Base-by-base conservation (phyloP, 2,888 invertebrate species). In the Mimachlamys varia region DNA sequence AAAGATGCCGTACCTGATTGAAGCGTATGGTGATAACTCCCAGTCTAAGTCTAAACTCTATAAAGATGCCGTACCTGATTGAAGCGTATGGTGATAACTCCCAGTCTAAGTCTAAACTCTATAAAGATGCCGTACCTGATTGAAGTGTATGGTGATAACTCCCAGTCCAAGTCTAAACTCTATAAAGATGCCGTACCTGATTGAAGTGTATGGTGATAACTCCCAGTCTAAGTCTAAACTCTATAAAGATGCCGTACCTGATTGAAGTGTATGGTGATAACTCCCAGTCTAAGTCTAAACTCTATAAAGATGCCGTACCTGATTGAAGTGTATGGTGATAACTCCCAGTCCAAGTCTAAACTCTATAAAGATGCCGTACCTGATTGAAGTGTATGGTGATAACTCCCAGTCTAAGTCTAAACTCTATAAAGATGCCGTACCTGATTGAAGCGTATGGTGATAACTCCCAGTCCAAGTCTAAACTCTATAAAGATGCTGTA, bases 341-440 rank as follows among this genome's bases (percentile, higher is more conserved):
- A 95, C 95, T 5, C 44, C 44, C 7, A n/a, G n/a, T n/a, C 15
- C 15, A 10, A 53, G 53, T 53, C 13, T 53, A 53, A 53, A 53
- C 5, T 19, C 15, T 13, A n/a, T n/a, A n/a, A 7, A 10, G 44
- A 49, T n/a, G 3, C 62, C 89, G 62, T 92, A 95, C 95, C 94
- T 95, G 95, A 90, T 95, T 94, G 92, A 95, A 95, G 49, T 93
- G 92, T 88, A 95, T 95, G 27, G 95, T 95, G 89, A 95, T 95
- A 88, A 95, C 95, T 5, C 44, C 44, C 7, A n/a, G n/a, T n/a
- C 15, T 53, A 10, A 53, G 53, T 53, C 13, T 53, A 53, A 53
- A 53, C 5, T 19, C 15, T 13, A n/a, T n/a, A n/a, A 7, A 10
- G 44, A 49, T n/a, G 3, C 62, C 89, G 62, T 92, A 95, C 95